Evolutionary conservation across 2,888 invertebrate genomes (phyloP).

Genomic region (Ecdyonurus torrentis): DNA sequence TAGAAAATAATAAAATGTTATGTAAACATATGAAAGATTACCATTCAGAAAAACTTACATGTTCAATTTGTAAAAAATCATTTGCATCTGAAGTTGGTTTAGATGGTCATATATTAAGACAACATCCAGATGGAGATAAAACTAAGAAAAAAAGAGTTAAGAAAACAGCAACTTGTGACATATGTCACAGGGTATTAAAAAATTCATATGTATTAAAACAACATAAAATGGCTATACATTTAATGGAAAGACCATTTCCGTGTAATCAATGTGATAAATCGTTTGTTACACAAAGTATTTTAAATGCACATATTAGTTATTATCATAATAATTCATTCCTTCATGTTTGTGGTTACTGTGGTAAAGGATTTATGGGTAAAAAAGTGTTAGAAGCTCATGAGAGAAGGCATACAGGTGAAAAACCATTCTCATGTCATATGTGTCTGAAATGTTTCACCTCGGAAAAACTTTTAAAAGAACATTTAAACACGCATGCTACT

Average conservation of each 20-base stretch:
- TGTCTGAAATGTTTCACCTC: not conserved
- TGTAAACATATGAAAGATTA: too few species aligned
- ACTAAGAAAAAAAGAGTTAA: not conserved
- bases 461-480: not conserved
- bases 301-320: slow-evolving; percentile 4
- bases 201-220: not conserved
- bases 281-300: not conserved
- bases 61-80: too few species aligned
- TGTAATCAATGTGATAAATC: slow-evolving; percentile 3
- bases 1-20: too few species aligned
- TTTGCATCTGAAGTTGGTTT: too few species aligned
- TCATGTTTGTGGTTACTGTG: slow-evolving; percentile 5
- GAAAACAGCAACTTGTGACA: not conserved
- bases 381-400: not conserved
- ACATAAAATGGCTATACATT: not conserved
- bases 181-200: not conserved
- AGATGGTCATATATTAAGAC: too few species aligned
- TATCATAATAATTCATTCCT: slow-evolving; percentile 1
- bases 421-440: not conserved
- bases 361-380: slow-evolving; percentile 3
- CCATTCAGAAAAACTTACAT: too few species aligned
- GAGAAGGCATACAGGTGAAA: slow-evolving; percentile 2
- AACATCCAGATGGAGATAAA: too few species aligned
- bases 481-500: not conserved
- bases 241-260: not conserved